Percentiles rank a stretch among this genome's conserved stretches.
These are phyloP conservation scores for Callimorpha dominula DNA, from an alignment of 2,888 invertebrate species.

Conservation along the genomic window DNA sequence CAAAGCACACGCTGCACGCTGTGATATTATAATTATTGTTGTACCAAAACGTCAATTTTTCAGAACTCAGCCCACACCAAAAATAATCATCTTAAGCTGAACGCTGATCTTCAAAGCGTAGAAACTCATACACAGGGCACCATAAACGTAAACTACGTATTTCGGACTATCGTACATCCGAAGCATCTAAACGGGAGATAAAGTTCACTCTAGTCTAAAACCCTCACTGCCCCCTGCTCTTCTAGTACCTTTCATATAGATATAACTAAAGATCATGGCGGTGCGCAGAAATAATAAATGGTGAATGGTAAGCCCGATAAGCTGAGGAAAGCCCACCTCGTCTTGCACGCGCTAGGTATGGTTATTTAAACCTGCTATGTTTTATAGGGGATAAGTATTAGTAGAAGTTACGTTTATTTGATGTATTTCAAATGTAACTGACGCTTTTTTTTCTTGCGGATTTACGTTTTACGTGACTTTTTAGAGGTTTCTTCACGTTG, in stretches of 20 bases:
- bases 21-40: too few species aligned
- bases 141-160: background rate
- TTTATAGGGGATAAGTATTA: constrained; percentile 12
- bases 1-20: too few species aligned
- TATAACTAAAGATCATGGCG: constrained; percentile 28
- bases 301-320: constrained; percentile 36
- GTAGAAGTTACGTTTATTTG: constrained; percentile 4
- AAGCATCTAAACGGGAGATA: background rate
- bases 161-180: background rate
- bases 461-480: background rate
- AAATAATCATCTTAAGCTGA: background rate
- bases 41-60: too few species aligned
- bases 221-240: background rate
- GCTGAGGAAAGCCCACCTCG: constrained; percentile 31
- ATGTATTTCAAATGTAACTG: constrained; percentile 8
- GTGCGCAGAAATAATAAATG: constrained; percentile 40
- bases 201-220: constrained; percentile 2
- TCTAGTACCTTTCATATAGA: constrained; percentile 12
- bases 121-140: background rate
- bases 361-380: constrained; percentile 12
- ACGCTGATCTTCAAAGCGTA: background rate
- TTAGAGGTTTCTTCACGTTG: background rate
- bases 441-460: background rate
- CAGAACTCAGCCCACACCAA: background rate
- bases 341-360: constrained; percentile 26